Percentiles rank a stretch among this genome's conserved stretches.
Conservation (phyloP, 2,888 invertebrate species). For the Diaperis boleti region DNA sequence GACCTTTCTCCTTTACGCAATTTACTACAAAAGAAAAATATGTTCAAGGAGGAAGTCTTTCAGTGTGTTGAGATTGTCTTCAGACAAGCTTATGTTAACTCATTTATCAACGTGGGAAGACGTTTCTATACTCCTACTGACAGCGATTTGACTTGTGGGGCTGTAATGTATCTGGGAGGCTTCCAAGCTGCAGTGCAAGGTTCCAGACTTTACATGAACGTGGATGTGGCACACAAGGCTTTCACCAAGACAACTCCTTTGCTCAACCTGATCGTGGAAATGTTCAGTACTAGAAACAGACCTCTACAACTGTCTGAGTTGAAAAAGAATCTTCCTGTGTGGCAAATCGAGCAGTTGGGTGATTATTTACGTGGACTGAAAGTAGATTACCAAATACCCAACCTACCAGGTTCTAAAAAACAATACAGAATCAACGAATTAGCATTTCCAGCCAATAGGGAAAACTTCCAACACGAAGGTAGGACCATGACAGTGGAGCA, state of each 20-base stretch:
- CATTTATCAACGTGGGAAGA: slow-evolving; percentile 14
- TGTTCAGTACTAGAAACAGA: slow-evolving; percentile 5
- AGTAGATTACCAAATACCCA: slow-evolving; percentile 67
- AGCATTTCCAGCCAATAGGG: slow-evolving; percentile 56
- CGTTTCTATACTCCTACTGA: slow-evolving; percentile 2
- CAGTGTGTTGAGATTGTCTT: slow-evolving; percentile 18
- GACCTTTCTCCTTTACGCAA: neutral
- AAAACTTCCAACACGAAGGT: slow-evolving; percentile 61
- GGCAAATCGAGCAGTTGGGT: slow-evolving; percentile 39
- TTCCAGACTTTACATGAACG: slow-evolving; percentile 7
- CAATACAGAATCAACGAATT: slow-evolving; percentile 67
- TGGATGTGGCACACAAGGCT: slow-evolving; percentile 17
- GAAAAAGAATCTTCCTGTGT: neutral
- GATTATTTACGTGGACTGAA: slow-evolving; percentile 57
- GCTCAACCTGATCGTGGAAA: slow-evolving; percentile 3
- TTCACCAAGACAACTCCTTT: slow-evolving; percentile 1
- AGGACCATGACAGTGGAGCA: slow-evolving; percentile 64
- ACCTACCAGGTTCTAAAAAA: slow-evolving; percentile 61
- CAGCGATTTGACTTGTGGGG: neutral
- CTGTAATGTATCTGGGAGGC: slow-evolving; percentile 13
- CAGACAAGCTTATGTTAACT: slow-evolving; percentile 14
- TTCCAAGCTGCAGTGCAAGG: slow-evolving; percentile 11
- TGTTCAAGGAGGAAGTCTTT: neutral
- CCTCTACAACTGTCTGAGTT: neutral
- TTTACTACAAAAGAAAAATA: slow-evolving; percentile 28